Evolutionary conservation across 2,888 invertebrate species (phyloP), one percentile per base, ranked within the genome.

Genomic region (Coecobrya sp.): DNA sequence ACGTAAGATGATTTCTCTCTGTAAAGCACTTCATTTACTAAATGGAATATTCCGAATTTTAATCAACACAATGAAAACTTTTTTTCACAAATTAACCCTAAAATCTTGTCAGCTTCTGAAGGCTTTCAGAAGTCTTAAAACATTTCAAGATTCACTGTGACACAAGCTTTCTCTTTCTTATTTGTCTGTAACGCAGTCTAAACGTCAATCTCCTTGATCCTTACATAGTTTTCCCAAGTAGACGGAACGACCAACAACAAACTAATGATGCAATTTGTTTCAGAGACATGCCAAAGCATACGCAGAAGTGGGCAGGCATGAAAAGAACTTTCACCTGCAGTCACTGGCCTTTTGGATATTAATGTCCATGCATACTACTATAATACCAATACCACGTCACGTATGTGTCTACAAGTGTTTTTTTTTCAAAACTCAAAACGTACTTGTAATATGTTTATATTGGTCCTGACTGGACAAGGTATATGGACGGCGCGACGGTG

Each of bases 251-350:
- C 91, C 91, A 91, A 86, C 87, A 82, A 73, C 68, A 70, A 87
- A 82, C 87, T 87, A 91, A 91, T 91, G 91, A 87, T 87, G 73
- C 91, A 91, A 91, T 91, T 91, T 91, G 91, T 91, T 87, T 86
- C 45, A 84, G 19, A 42, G 70, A 84, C 87, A 87, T 52, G 68
- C 91, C 59, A 68, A 87, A 73, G 49, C 52, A 87, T 55, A 59
- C 52, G 87, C 45, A 68, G 27, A 8, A 68, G 65, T 76, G 25
- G 76, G 76, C 76, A 76, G 45, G 84, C 62, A 42, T n/a, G 70
- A 16, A 90, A 85, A 90, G 86, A 91, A 91, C 87, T 91, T 91
- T 91, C 91, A 91, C 87, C 82, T 91, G 91, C 91, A 91, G 91
- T 91, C 91, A 91, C 49, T 91, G 91, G 86, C 91, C 91, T 91